Base-by-base conservation (phyloP, 1,140 invertebrate genomes). In the Drosophila parvula region DNA sequence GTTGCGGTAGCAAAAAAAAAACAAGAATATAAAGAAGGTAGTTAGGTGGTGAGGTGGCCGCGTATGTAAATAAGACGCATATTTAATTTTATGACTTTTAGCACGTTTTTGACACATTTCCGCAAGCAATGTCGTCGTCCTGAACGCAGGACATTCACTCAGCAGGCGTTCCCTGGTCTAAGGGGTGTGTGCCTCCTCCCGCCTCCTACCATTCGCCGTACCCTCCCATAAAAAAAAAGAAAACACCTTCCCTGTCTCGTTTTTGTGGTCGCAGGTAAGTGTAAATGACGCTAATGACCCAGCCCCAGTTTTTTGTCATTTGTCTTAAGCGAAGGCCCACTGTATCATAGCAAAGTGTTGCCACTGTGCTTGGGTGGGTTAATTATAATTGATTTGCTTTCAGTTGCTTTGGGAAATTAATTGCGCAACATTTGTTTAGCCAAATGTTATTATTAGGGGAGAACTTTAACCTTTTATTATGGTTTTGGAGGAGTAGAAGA, bases 81-180 rank as follows among this genome's bases (percentile, higher is more conserved):
- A 89, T 89, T 89, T 89, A 89, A 89, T 90, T 89, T 89, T 84
- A 89, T 90, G 85, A 89, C 85, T 90, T 89, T 89, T 89, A 89
- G 84, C 84, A 89, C 85, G 85, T 89, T 89, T 89, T 89, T 90
- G 85, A 89, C 84, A 89, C 84, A 89, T 89, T 89, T 89, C 85
- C 85, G 84, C 85, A 65, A 76, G 68, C 85, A 60, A 68, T 77
- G 50, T 74, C 63, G 65, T 63, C 56, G 73, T 76, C 60, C 62
- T 68, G 47, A 47, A 36, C 27, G 56, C 74, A 63, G 70, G 67
- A 67, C 62, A 10, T 34, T 36, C 41, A 10, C 62, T 18, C 67
- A 43, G 67, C 53, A 55, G 53, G 65, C n/a, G 36, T 22, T 47
- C 8, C 18, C 0, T 9, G n/a, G 22, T 18, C 51, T 10, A 51